Percentiles rank a stretch among this genome's conserved stretches.
These are phyloP conservation scores for Myotis daubentonii DNA, from an alignment of 2,797 vertebrate species.

Conservation along the genomic window DNA sequence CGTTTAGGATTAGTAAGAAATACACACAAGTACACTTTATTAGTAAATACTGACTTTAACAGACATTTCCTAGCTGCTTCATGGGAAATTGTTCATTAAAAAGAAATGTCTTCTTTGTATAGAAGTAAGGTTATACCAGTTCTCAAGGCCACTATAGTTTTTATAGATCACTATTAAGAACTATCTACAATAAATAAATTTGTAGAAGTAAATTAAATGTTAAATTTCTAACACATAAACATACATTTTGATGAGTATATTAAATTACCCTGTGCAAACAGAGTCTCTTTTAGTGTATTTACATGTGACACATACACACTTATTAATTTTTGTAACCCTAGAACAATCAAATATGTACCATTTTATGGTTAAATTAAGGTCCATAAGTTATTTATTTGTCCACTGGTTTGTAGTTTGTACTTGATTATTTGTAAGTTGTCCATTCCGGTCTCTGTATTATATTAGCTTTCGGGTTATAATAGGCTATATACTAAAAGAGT, in stretches of 20 bases:
- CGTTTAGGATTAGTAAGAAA: background rate
- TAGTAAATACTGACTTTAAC: background rate
- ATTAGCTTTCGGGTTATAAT: background rate
- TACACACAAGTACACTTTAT: background rate
- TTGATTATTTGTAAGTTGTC: background rate
- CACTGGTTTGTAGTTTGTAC: background rate
- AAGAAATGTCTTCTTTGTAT: constrained; percentile 35
- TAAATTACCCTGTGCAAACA: background rate
- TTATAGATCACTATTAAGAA: background rate
- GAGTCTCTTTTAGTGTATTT: background rate
- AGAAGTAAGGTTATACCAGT: background rate
- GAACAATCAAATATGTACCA: background rate
- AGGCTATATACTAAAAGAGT: background rate
- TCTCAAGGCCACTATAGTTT: constrained; percentile 3
- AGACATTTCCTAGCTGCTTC: background rate
- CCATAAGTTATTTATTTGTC: background rate
- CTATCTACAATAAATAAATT: background rate
- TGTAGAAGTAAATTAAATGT: constrained; percentile 27
- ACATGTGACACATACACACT: background rate
- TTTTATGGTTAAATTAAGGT: background rate
- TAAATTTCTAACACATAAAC: constrained; percentile 51
- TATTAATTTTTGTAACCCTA: background rate
- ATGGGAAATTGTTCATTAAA: background rate
- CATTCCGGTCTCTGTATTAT: background rate
- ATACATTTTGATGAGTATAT: background rate